These are phyloP conservation scores for Lerista edwardsae DNA, from an alignment of 2,797 vertebrate genomes.

Conservation along the genomic window DNA sequence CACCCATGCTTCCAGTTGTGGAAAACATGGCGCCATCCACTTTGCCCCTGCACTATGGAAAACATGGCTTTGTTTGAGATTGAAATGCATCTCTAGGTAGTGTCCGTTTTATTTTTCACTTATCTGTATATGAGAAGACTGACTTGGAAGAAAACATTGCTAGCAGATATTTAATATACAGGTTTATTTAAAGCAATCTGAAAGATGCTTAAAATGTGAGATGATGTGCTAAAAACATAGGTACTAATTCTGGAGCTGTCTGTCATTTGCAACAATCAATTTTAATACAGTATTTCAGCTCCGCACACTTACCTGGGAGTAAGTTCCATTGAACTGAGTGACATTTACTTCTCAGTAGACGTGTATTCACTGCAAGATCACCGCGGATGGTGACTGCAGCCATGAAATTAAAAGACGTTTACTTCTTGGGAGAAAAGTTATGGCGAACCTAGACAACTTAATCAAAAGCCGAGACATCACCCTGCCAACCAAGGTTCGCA, in stretches of 20 bases:
- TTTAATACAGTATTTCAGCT: not conserved
- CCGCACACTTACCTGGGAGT: too few relatives aligned
- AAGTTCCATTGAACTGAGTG: too few relatives aligned
- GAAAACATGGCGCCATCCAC: not conserved
- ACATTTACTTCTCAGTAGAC: too few relatives aligned
- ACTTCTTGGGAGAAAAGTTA: too few relatives aligned
- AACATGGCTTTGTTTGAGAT: not conserved
- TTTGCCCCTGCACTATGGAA: not conserved
- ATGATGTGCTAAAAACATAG: not conserved
- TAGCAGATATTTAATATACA: not conserved
- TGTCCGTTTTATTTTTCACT: not conserved
- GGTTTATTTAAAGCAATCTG: not conserved
- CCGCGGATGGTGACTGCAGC: too few relatives aligned
- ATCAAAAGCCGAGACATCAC: too few relatives aligned
- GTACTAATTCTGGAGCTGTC: not conserved
- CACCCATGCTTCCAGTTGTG: not conserved
- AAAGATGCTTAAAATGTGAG: not conserved
- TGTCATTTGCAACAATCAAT: not conserved
- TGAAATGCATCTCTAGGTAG: not conserved
- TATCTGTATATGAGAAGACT: not conserved
- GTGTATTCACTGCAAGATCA: too few relatives aligned
- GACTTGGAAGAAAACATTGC: not conserved
- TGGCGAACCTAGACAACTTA: too few relatives aligned
- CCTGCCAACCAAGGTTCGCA: too few relatives aligned
- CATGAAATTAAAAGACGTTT: too few relatives aligned